These are phyloP conservation scores for Botia almorhae DNA, from an alignment of 2,797 vertebrate species.

Conservation along the genomic window DNA sequence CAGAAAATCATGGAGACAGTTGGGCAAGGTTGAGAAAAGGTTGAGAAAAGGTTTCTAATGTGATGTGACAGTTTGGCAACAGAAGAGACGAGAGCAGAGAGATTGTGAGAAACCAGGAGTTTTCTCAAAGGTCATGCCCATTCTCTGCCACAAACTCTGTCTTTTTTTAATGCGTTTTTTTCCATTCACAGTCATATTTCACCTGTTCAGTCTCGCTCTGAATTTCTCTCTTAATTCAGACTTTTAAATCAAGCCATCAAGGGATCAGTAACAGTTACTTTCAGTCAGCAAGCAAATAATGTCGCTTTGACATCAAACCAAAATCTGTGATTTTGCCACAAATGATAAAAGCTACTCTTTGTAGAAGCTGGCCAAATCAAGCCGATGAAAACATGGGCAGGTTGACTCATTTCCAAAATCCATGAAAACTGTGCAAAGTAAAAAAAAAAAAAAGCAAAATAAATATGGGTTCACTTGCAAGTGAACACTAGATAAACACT, in stretches of 20 bases:
- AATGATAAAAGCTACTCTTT: neutral
- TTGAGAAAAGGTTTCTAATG: constrained; percentile 41
- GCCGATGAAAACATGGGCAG: neutral
- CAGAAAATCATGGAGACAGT: constrained; percentile 12
- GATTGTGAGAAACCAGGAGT: constrained; percentile 6
- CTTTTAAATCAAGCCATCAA: neutral
- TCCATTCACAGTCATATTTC: neutral
- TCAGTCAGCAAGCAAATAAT: constrained; percentile 3
- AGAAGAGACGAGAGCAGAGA: neutral
- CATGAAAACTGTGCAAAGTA: too few relatives aligned
- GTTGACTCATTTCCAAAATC: neutral
- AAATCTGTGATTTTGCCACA: constrained; percentile 5
- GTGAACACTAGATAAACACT: too few relatives aligned
- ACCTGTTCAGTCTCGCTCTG: neutral
- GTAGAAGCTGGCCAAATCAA: neutral
- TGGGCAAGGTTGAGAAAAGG: constrained; percentile 26
- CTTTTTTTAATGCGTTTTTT: neutral
- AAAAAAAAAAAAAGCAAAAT: neutral
- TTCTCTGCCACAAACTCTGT: constrained; percentile 12
- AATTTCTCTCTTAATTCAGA: neutral
- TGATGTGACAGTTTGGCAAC: constrained; percentile 39
- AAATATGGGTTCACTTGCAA: neutral
- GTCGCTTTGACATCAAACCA: neutral
- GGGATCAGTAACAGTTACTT: constrained; percentile 18
- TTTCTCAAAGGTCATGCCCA: constrained; percentile 13